A percentile compares a stretch with the other conserved stretches of the same genome.
These are phyloP conservation scores for Beroe ovata DNA, from an alignment of 37 sponge, comb jelly and placozoan genomes.

Conservation along the genomic window DNA sequence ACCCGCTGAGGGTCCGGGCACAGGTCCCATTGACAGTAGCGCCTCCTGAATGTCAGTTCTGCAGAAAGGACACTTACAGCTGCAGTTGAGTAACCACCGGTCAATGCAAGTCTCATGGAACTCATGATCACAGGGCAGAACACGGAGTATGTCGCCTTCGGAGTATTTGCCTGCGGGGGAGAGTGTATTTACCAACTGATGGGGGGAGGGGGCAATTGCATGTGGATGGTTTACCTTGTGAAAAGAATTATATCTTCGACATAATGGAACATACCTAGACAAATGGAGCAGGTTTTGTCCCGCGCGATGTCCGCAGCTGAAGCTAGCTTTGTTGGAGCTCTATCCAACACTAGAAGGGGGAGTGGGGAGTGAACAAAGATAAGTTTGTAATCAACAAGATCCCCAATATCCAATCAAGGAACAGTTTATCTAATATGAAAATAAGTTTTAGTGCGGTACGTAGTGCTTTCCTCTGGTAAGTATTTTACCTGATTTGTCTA, in stretches of 20 bases:
- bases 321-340: constrained; percentile 32
- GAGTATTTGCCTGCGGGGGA: constrained; percentile 11
- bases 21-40: background rate
- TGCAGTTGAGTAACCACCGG: constrained; percentile 34
- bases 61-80: constrained; percentile 35
- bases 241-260: too few relatives aligned
- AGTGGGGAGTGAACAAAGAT: background rate
- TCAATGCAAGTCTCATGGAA: constrained; percentile 52
- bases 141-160: constrained; percentile 32
- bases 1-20: too few relatives aligned
- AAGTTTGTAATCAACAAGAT: too few relatives aligned
- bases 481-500: constrained; percentile 19
- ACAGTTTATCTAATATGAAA: too few relatives aligned
- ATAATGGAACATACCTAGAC: constrained; percentile 52
- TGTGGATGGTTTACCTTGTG: too few relatives aligned
- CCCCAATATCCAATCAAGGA: too few relatives aligned
- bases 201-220: too few relatives aligned
- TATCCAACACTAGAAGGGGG: background rate
- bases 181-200: too few relatives aligned
- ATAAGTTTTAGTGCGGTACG: too few relatives aligned
- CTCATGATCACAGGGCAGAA: constrained; percentile 65
- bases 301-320: background rate
- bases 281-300: constrained; percentile 52
- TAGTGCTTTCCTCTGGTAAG: too few relatives aligned
- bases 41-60: constrained; percentile 46